Evolutionary conservation across 2,797 vertebrate genomes (phyloP).

Genomic region (Picus viridis): DNA sequence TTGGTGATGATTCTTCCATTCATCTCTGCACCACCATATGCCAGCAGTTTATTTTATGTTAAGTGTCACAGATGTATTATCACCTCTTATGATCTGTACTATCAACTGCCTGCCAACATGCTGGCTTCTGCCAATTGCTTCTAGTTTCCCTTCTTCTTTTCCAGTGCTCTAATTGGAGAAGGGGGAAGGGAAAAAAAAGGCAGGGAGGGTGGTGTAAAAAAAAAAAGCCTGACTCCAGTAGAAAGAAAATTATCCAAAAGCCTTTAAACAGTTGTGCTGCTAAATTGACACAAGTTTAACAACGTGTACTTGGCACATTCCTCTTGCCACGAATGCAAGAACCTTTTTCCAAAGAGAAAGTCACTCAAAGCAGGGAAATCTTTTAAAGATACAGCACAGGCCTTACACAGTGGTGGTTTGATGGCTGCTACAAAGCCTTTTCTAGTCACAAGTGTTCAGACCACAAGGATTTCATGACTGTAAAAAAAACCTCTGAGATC

Average conservation of each 20-base stretch:
- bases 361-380: not conserved
- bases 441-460: not conserved
- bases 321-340: slow-evolving; percentile 37
- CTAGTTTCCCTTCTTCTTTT: slow-evolving; percentile 31
- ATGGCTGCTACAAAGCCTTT: not conserved
- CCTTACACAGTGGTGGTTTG: not conserved
- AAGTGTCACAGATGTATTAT: slow-evolving; percentile 5
- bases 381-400: slow-evolving; percentile 43
- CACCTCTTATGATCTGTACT: not conserved
- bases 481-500: not conserved
- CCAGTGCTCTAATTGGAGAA: not conserved
- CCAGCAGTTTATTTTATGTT: not conserved
- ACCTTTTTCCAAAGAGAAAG: not conserved
- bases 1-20: not conserved
- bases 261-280: slow-evolving; percentile 25
- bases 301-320: slow-evolving; percentile 19
- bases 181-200: not conserved
- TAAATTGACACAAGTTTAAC: slow-evolving; percentile 46
- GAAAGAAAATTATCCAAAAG: slow-evolving; percentile 29
- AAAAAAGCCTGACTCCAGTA: not conserved
- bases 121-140: slow-evolving; percentile 6
- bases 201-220: not conserved
- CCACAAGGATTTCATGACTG: not conserved
- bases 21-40: slow-evolving; percentile 13
- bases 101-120: slow-evolving; percentile 10